Base-by-base conservation (phyloP, 2,797 vertebrate species). In the Pelochelys cantorii region DNA sequence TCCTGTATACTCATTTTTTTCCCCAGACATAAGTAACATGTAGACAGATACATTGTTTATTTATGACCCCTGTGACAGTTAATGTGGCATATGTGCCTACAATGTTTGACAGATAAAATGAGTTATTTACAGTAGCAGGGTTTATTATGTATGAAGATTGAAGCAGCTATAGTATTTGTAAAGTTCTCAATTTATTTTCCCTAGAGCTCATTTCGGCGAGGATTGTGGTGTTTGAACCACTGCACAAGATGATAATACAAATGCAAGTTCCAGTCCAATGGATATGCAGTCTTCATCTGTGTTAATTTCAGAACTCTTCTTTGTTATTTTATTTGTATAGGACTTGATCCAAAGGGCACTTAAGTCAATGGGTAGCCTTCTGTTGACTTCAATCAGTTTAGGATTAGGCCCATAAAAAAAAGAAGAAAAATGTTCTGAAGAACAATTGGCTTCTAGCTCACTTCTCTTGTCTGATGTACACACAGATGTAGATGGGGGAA, bases 91-190 rank as follows among this genome's bases (percentile, higher is more conserved):
- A 90, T 79, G 90, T 60, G 95, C 94, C 95, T 95, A 84, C 79
- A 60, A 79, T 93, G 84, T 91, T 94, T 95, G 94, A 94, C 89
- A 97, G 90, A 95, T 91, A 92, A 97, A 97, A 97, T 91, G 84
- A 94, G 87, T 94, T 97, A 97, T 97, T 97, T 97, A 85, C 88
- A 95, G 94, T 96, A 95, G 91, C 87, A 81, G 27, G 74, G 80
- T 95, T 96, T 88, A 97, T 97, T 95, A 96, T 96, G 89, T 96
- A 96, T 94, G 95, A 97, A 95, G 82, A 90, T 87, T 87, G 89
- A 96, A 95, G 81, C 55, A 93, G 87, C 11, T 74, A 87, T 48
- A 89, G 94, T 62, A 81, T 94, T 95, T 79, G 90, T 85, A 88
- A 96, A 94, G 83, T 54, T 89, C 92, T 87, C 87, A 78, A 65